Percentiles rank a stretch among this genome's conserved stretches.
phyloP scores from a whole-genome alignment of 2,113 vertebrate species.

The Corvus moneduloides region DNA sequence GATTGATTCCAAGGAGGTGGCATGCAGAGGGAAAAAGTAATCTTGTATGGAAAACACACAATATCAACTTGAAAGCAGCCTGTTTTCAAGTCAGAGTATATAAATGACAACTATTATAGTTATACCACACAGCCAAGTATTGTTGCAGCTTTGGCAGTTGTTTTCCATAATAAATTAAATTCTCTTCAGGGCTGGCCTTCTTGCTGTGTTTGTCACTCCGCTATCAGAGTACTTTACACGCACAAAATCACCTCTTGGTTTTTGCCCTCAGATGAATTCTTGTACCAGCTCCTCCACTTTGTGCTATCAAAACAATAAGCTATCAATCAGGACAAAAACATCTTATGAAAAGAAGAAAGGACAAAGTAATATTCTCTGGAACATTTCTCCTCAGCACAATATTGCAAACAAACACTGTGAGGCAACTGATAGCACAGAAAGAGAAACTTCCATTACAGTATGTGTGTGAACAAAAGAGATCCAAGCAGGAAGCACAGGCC shows the following conservation, averaged over 20 bases:
- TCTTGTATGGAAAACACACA: neutral
- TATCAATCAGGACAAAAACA: neutral
- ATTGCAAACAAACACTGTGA: neutral
- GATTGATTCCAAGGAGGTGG: neutral
- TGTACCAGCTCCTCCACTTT: neutral
- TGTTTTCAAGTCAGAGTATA: neutral
- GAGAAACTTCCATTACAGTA: neutral
- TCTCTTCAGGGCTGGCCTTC: neutral
- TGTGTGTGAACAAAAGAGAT: neutral
- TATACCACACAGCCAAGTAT: neutral
- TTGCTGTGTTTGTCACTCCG: neutral
- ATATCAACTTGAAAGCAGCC: neutral
- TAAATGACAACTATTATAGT: neutral
- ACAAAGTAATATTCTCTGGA: neutral
- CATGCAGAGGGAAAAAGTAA: neutral
- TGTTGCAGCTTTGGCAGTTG: neutral
- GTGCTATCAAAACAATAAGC: neutral
- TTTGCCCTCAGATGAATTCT: neutral
- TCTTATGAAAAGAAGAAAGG: neutral
- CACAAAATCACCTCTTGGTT: neutral
- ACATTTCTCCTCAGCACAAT: neutral
- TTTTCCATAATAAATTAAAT: conserved; percentile 1
- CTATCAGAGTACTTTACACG: neutral
- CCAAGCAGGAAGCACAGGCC: neutral
- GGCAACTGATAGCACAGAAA: neutral